phyloP scores from a whole-genome alignment of 2,113 vertebrate species.

The Apaloderma vittatum region DNA sequence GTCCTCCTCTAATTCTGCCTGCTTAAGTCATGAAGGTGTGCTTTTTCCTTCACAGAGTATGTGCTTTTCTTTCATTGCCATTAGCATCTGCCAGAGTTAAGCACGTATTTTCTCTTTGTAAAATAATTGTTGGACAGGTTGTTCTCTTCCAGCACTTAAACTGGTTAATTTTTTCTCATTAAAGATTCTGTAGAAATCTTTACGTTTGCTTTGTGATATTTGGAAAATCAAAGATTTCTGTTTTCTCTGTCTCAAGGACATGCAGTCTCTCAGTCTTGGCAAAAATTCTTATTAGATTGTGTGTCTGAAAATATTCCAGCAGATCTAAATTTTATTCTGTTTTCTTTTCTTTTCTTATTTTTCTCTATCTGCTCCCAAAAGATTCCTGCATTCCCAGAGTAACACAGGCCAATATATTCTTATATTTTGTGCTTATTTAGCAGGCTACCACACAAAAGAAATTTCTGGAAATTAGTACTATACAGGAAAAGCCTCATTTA shows the following conservation, averaged over 20 bases:
- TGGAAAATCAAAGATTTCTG: background rate
- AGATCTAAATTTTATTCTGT: background rate
- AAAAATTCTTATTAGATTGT: background rate
- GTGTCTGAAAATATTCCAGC: background rate
- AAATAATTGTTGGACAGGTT: background rate
- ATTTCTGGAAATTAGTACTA: background rate
- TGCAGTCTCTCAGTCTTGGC: background rate
- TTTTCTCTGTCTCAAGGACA: background rate
- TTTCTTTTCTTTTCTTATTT: background rate
- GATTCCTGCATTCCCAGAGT: background rate
- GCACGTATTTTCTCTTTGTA: background rate
- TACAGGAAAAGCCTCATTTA: background rate
- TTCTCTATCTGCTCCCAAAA: background rate
- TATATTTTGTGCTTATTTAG: background rate
- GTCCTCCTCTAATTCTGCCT: background rate
- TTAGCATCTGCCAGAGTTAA: background rate
- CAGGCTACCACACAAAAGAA: background rate
- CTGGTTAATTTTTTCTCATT: background rate
- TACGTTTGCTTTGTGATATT: constrained; percentile 7
- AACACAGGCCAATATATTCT: background rate
- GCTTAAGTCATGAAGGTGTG: background rate
- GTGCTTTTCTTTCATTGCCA: background rate
- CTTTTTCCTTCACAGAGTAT: background rate
- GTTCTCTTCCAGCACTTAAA: background rate
- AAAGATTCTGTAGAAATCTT: background rate